Base-by-base conservation (phyloP, 2,113 vertebrate species). In the Chaetodon auriga region DNA sequence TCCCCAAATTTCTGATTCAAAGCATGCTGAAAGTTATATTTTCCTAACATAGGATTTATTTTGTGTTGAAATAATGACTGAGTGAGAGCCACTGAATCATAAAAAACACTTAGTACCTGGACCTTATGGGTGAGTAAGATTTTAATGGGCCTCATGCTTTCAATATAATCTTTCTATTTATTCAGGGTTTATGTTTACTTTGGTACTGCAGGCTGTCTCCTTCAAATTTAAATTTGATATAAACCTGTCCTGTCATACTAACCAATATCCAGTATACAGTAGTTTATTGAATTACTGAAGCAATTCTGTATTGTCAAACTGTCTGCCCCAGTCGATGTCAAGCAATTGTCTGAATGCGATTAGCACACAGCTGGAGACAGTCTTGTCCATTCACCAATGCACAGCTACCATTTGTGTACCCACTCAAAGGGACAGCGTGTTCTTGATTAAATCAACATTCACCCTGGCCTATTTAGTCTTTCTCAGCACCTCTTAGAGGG, bases 321-420 rank as follows among this genome's bases (percentile, higher is more conserved):
- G n/a, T 51, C 43, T 64, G 68, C n/a, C 66, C 36, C 41, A 53
- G 16, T 75, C 60, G 72, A 80, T 73, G 23, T 78, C 30, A 60
- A 71, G 62, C 72, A 49, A 12, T 73, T 76, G 45, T 81, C 43
- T 66, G 46, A 80, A 61, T 64, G 36, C 15, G 36, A 72, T 62
- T 62, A 75, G 19, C 14, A 61, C 49, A 73, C 79, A 84, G 84
- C 76, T 83, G 61, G 71, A 30, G n/a, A 54, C 41, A 45, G 55
- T 80, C 58, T 63, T 55, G 18, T 66, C 57, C 8, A 12, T 68
- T 54, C 71, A 70, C 12, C 61, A 9, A 36, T 38, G 35, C 38
- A 69, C 49, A 66, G 75, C 21, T 55, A 75, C 46, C 2, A 68
- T 77, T 75, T 48, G 43, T 58, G 57, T 75, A 55, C 45, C 38